phyloP scores from a whole-genome alignment of 2,113 vertebrate genomes.

The Eretmochelys imbricata region DNA sequence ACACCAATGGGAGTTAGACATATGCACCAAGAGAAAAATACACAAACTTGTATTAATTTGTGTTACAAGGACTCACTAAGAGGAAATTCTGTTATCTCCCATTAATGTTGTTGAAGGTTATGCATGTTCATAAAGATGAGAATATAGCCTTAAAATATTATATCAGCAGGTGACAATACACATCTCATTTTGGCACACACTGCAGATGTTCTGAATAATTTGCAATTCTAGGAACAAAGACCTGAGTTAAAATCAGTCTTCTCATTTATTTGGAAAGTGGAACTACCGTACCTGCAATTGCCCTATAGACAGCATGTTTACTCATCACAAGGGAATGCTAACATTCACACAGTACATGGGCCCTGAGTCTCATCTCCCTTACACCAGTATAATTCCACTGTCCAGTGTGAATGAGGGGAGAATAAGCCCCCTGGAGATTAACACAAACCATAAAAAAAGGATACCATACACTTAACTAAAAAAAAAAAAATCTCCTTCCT shows the following conservation, averaged over 20 bases:
- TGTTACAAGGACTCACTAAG: background rate
- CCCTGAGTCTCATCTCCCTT: background rate
- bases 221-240: background rate
- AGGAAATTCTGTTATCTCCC: background rate
- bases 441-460: background rate
- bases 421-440: fast-evolving
- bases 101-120: background rate
- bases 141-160: constrained; percentile 13
- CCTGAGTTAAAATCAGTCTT: constrained; percentile 20
- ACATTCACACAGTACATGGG: background rate
- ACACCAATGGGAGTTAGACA: background rate
- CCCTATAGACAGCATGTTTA: background rate
- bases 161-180: background rate
- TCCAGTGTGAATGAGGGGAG: background rate
- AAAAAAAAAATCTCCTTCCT: background rate
- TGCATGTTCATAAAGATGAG: background rate
- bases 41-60: background rate
- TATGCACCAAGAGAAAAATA: background rate
- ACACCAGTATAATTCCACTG: background rate
- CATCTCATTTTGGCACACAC: background rate
- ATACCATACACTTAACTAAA: background rate
- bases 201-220: background rate
- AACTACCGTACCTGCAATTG: background rate
- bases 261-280: constrained; percentile 34
- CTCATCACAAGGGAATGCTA: background rate